Conservation (phyloP, 2,113 vertebrate species). For the Gambusia holbrooki region DNA sequence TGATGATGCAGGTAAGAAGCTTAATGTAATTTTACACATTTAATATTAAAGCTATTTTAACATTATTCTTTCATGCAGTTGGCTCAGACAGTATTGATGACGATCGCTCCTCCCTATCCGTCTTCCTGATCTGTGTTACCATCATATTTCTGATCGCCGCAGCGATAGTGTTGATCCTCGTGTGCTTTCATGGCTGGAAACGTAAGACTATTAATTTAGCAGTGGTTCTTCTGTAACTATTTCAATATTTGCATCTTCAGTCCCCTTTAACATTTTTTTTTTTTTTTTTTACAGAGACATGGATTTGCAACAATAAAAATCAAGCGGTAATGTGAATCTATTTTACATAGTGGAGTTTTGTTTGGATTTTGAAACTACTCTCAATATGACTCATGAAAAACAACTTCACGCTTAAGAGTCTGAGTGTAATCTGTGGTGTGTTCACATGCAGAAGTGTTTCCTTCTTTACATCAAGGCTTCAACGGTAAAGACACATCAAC, state of each 20-base stretch:
- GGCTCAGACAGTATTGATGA: not conserved
- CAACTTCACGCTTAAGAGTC: not conserved
- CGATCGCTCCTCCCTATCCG: not conserved
- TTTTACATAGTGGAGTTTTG: not conserved
- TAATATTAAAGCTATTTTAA: not conserved
- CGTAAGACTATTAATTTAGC: slow-evolving; percentile 15
- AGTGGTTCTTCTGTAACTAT: not conserved
- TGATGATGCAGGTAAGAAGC: slow-evolving; percentile 9
- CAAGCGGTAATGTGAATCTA: slow-evolving; percentile 22
- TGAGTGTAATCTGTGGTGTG: too few species aligned
- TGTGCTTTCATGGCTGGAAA: not conserved
- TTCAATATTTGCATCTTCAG: not conserved
- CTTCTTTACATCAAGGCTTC: not conserved
- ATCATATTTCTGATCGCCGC: slow-evolving; percentile 1
- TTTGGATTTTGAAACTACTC: too few species aligned
- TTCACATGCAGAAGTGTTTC: too few species aligned
- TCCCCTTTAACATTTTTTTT: not conserved
- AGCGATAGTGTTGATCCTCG: not conserved
- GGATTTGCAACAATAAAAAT: not conserved
- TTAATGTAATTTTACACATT: not conserved
- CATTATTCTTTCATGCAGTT: slow-evolving; percentile 9
- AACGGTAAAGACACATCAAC: not conserved
- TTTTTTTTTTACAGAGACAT: slow-evolving; percentile 12
- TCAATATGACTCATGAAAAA: not conserved
- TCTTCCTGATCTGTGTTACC: slow-evolving; percentile 6